A percentile compares a stretch with the other conserved stretches of the same genome.
phyloP scores from a whole-genome alignment of 2,888 invertebrate genomes.

The Polymixis flavicincta region DNA sequence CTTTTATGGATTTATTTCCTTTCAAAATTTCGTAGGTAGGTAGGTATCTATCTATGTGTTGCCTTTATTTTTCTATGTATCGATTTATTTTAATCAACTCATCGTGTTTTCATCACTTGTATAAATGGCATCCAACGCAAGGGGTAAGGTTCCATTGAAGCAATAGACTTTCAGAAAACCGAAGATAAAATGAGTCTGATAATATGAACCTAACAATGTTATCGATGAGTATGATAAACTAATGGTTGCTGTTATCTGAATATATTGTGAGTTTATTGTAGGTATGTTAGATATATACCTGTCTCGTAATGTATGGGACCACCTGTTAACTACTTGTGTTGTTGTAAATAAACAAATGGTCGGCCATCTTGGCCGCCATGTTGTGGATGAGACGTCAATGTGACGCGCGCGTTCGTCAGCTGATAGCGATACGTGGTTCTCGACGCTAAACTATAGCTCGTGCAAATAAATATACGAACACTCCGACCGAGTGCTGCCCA shows the following conservation, averaged over 20 bases:
- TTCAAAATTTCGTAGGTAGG: conserved; percentile 19
- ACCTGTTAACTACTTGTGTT: conserved; percentile 66
- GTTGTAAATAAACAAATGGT: conserved; percentile 84
- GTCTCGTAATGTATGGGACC: conserved; percentile 44
- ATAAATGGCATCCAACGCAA: neutral
- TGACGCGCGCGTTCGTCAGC: conserved; percentile 82
- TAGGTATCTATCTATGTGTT: conserved; percentile 43
- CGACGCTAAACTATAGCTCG: conserved; percentile 49
- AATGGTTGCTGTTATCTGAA: conserved; percentile 26
- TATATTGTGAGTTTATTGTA: conserved; percentile 29
- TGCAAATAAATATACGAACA: conserved; percentile 50
- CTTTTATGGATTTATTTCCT: conserved; percentile 49
- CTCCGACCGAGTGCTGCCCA: conserved; percentile 30
- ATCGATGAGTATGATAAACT: conserved; percentile 45
- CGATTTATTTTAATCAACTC: conserved; percentile 1
- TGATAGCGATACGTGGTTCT: conserved; percentile 76
- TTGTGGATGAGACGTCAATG: conserved; percentile 79
- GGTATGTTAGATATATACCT: conserved; percentile 46
- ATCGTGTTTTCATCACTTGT: neutral
- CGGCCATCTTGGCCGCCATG: conserved; percentile 85
- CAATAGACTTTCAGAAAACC: neutral
- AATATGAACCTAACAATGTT: conserved; percentile 39
- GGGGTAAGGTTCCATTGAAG: neutral
- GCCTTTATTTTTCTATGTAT: conserved; percentile 14
- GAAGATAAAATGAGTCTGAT: conserved; percentile 15